Evolutionary conservation across 2,888 invertebrate species (phyloP), one percentile per base, ranked within the genome.

Genomic region (Heliconius ethilla): DNA sequence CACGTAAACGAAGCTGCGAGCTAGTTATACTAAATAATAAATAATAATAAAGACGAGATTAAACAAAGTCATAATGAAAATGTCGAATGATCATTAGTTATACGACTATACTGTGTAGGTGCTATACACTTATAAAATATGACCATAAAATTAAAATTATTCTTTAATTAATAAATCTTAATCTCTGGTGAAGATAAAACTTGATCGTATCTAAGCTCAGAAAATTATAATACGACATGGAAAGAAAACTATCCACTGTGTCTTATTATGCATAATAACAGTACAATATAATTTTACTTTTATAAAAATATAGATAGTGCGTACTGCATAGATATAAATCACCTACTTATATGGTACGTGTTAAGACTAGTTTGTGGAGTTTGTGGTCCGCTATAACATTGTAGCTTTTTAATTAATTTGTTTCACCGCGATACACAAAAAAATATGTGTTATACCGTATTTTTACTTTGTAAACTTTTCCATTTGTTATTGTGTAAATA

Each of bases 211-310:
- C 67, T 73, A 55, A 67, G 18, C 66, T 66, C 45, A 33, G 73
- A 67, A 74, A 77, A 77, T 74, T 77, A 77, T 77, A 67, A 77
- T 77, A 74, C 59, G 18, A 77, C 73, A 77, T 67, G 77, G 66
- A 77, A 77, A 62, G 73, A 73, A 77, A 77, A 67, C 67, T 77
- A 74, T 40, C 67, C 66, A 45, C 73, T 77, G 67, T 67, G 25
- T 59, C 37, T 74, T 40, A 72, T 67, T 77, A 74, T 73, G 66
- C 27, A 67, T 81, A 77, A 82, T 82, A 82, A 82, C 83, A 79
- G 74, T 74, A 79, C 69, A 27, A 62, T 78, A 70, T 65, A 66
- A 51, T 78, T 70, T 66, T 67, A 72, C 33, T 78, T 74, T 63
- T 65, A 74, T 74, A 45, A 63, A 25, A n/a, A 74, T 37, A 62